Evolutionary conservation across 2,797 vertebrate species (phyloP).

Genomic region (Scarus forsteni): DNA sequence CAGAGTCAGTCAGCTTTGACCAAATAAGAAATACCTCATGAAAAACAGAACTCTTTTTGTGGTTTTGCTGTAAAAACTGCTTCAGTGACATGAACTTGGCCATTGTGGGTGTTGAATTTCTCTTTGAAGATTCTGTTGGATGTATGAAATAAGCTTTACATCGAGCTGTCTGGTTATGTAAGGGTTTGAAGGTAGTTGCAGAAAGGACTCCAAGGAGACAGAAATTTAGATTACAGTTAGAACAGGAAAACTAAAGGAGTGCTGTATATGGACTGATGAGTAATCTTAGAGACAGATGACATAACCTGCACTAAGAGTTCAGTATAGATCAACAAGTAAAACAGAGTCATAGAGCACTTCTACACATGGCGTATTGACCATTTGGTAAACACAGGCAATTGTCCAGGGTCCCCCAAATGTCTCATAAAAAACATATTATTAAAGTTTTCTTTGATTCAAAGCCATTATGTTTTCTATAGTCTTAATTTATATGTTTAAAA

Average conservation of each 20-base stretch:
- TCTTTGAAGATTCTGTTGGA: constrained; percentile 4
- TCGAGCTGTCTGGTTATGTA: not conserved
- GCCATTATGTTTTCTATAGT: no score
- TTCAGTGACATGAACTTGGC: constrained; percentile 10
- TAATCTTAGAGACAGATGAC: not conserved
- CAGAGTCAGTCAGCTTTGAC: constrained; percentile 1
- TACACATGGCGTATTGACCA: no score
- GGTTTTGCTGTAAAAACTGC: not conserved
- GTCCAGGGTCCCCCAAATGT: no score
- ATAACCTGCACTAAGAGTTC: no score
- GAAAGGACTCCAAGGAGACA: not conserved
- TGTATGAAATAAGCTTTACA: constrained; percentile 3
- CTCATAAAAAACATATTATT: no score
- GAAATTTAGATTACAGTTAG: no score
- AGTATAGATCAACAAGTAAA: no score
- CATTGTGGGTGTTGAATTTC: constrained; percentile 11
- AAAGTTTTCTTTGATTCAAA: no score
- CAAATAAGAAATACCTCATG: constrained; percentile 15
- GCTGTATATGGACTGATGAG: not conserved
- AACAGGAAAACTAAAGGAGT: not conserved
- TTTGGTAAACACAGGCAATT: no score
- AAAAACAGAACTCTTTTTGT: not conserved
- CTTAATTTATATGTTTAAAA: no score
- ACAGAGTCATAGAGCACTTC: no score
- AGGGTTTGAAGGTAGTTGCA: not conserved